Evolutionary conservation across 2,797 vertebrate genomes (phyloP).

Genomic region (Pterois miles): DNA sequence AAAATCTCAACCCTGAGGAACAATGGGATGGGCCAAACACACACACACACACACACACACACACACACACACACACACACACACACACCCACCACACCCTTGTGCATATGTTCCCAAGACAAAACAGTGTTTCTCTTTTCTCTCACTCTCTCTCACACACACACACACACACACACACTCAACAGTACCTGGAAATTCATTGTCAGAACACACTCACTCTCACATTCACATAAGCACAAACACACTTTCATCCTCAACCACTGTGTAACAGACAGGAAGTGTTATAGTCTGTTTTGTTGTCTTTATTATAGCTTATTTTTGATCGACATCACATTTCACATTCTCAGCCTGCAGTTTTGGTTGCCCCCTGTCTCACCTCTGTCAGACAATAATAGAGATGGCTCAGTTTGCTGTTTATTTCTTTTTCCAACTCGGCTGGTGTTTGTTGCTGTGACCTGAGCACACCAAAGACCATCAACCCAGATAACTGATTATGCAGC

Average conservation of each 20-base stretch:
- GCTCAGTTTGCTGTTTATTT: slow-evolving; percentile 18
- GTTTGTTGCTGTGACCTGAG: slow-evolving; percentile 18
- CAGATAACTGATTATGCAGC: slow-evolving; percentile 33
- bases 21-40: slow-evolving; percentile 61
- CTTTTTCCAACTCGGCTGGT: not conserved
- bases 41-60: slow-evolving; percentile 41
- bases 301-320: slow-evolving; percentile 32
- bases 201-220: slow-evolving; percentile 16
- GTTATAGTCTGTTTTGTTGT: slow-evolving; percentile 27
- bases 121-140: slow-evolving; percentile 10
- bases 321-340: slow-evolving; percentile 43
- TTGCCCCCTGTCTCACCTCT: slow-evolving; percentile 42
- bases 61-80: slow-evolving; percentile 26
- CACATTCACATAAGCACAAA: slow-evolving; percentile 17
- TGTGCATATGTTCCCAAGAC: slow-evolving; percentile 6
- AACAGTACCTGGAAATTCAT: slow-evolving; percentile 28
- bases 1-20: slow-evolving; percentile 73
- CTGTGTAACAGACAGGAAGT: slow-evolving; percentile 7
- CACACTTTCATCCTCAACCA: slow-evolving; percentile 34
- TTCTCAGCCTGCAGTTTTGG: slow-evolving; percentile 9
- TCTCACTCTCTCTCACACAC: no score
- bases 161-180: slow-evolving; percentile 13
- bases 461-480: slow-evolving; percentile 17
- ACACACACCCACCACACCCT: slow-evolving; percentile 18
- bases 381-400: slow-evolving; percentile 17